These are phyloP conservation scores for Oreochromis spilurus DNA, from an alignment of 2,113 vertebrate species.

Conservation along the genomic window DNA sequence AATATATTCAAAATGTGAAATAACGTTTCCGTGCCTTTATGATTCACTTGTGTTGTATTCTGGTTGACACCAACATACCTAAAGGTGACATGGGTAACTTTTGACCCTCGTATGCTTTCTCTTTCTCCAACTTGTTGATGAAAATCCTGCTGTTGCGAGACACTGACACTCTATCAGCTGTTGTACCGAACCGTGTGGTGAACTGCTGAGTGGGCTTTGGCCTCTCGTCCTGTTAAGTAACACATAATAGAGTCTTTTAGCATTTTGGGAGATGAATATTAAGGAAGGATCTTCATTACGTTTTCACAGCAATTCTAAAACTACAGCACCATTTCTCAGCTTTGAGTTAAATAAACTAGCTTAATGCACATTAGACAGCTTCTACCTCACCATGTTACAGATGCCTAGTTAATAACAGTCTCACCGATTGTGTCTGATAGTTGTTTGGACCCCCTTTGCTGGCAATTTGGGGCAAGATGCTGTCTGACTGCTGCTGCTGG, in stretches of 20 bases:
- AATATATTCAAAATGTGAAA: background rate
- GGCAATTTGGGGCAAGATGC: conserved; percentile 77
- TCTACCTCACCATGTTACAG: background rate
- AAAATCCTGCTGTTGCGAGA: conserved; percentile 62
- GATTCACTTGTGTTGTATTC: background rate
- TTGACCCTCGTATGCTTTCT: conserved; percentile 63
- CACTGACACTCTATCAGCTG: conserved; percentile 69
- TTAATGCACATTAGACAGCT: background rate
- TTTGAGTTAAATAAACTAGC: background rate
- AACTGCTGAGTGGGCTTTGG: conserved; percentile 53
- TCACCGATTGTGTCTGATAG: conserved; percentile 72
- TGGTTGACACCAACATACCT: conserved; percentile 66
- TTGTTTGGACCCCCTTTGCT: conserved; percentile 71
- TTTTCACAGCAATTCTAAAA: background rate
- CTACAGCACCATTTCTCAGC: background rate
- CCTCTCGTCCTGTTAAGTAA: conserved; percentile 74
- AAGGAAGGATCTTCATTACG: background rate
- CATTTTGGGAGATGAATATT: background rate
- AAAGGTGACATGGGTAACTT: conserved; percentile 82
- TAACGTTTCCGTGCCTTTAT: background rate
- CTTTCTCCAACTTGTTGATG: conserved; percentile 71
- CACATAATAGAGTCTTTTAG: background rate
- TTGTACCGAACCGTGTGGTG: conserved; percentile 63
- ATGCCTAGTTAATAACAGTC: background rate
- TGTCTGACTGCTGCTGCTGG: conserved; percentile 68